Percentiles rank a stretch among this genome's conserved stretches.
Evolutionary conservation across 2,888 invertebrate genomes (phyloP).

Genomic region (Epinotia bilunana): DNA sequence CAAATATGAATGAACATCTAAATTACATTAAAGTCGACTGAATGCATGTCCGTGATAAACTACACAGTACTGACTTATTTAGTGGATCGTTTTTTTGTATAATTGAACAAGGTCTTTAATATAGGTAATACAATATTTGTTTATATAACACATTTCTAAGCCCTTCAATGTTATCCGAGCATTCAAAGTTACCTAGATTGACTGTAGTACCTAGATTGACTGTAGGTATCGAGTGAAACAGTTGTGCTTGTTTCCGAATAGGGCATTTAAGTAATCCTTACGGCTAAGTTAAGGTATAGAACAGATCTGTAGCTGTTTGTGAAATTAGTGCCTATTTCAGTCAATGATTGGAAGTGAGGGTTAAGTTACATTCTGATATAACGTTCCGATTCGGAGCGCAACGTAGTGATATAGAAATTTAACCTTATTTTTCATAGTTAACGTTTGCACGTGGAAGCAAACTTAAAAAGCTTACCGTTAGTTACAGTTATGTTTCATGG

Average conservation of each 20-base stretch:
- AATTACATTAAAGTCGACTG: too few species aligned
- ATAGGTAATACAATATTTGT: too few species aligned
- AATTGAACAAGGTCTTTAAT: too few species aligned
- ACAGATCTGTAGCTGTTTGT: background rate
- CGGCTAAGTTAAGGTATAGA: background rate
- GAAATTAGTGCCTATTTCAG: background rate
- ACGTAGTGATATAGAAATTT: background rate
- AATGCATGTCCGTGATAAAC: too few species aligned
- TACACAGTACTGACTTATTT: too few species aligned
- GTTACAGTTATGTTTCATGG: background rate
- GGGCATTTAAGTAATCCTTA: background rate
- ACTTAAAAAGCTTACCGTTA: background rate
- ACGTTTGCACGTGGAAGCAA: background rate
- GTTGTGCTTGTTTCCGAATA: background rate
- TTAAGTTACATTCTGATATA: background rate
- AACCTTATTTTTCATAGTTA: background rate
- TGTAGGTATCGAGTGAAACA: background rate
- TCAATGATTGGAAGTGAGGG: background rate
- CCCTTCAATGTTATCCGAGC: background rate
- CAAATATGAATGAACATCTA: too few species aligned
- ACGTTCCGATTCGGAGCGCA: background rate
- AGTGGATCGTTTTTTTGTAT: too few species aligned
- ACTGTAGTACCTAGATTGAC: constrained; percentile 2
- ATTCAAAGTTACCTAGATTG: background rate
- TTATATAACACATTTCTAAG: too few species aligned